Evolutionary conservation across 2,113 vertebrate species (phyloP), one percentile per base, ranked within the genome.

Genomic region (Cyprinus carpio): DNA sequence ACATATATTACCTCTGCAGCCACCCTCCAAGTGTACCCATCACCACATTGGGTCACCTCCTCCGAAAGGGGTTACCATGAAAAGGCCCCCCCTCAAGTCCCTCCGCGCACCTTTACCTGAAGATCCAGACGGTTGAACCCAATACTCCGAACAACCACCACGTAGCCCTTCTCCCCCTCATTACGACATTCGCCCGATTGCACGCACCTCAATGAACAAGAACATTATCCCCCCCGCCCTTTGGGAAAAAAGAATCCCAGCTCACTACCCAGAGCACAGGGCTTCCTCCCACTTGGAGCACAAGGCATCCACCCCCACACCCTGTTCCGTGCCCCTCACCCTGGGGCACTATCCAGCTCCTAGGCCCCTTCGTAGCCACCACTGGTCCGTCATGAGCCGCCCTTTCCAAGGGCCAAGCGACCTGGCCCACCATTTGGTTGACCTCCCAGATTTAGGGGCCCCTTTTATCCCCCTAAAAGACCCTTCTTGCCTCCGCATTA

Each of bases 401-500:
- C 93, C 0, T 92, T 95, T 60, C 90, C 92, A 86, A 95, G 94
- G 91, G 93, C 95, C 88, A 97, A 98, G 81, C 91, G 96, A 83
- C 96, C 95, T 4, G 93, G 94, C 77, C 95, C 95, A 0, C 94
- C 94, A 6, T 96, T 95, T 0, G 90, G 90, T 37, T 91, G 95
- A 29, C 79, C 67, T 74, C 92, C 91, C 23, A 95, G 95, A 8
- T 91, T 94, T 34, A 91, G 93, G 34, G 93, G 95, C 31, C 96
- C 96, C 0, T 96, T 96, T 92, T 98, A 96, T 69, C 90, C 94
- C 74, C 96, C 96, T 0, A 97, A 97, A 92, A 96, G 97, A 91
- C 97, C 96, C 7, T 97, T 96, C 89, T 93, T 71, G 29, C 96
- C 96, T 62, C 97, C 96, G 51, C 95, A 95, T 87, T 98, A 96